Base-by-base conservation (phyloP, 2,113 vertebrate genomes). In the Phodopus roborovskii region DNA sequence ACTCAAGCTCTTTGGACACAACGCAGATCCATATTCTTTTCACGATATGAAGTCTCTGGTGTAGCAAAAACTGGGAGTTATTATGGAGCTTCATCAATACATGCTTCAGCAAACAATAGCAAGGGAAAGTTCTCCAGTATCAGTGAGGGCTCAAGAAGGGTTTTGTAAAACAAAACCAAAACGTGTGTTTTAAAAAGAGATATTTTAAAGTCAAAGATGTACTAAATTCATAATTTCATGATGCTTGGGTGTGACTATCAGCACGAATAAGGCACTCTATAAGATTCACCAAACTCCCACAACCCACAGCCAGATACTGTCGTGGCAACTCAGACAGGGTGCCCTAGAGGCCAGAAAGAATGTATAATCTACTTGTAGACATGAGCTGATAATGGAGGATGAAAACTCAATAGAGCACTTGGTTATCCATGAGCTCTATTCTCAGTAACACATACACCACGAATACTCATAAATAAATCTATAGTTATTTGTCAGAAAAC, bases 171-270 rank as follows among this genome's bases (percentile, higher is more conserved):
- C 7, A 70, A 10, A 79, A 56, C 87, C 39, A 73, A 94, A 77
- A 13, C 0, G 2, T 68, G 83, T 45, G 48, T 96, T 66, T 79
- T 24, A 75, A 86, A 66, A 16, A 66, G 28, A 92, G 64, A 66
- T 75, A 19, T 95, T 84, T 45, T 90, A 85, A 62, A 83, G 10
- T 15, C 60, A 95, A 97, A 87, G 88, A 94, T 93, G 96, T 96
- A 71, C n/a, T 81, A 95, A 45, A 9, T 12, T 8, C 5, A 1
- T 33, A 56, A 64, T 16, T 60, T 90, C 48, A 45, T 39, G 78
- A 60, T 5, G 1, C 26, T 16, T 6, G 68, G 92, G 66, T 86
- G 28, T 91, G 48, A 56, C 48, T 70, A 66, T 50, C 60, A 74
- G 60, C 86, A 30, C 4, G 4, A 33, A 30, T 10, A 45, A 53